phyloP scores from a whole-genome alignment of 1,140 invertebrate genomes.

The Laupala kohalensis region DNA sequence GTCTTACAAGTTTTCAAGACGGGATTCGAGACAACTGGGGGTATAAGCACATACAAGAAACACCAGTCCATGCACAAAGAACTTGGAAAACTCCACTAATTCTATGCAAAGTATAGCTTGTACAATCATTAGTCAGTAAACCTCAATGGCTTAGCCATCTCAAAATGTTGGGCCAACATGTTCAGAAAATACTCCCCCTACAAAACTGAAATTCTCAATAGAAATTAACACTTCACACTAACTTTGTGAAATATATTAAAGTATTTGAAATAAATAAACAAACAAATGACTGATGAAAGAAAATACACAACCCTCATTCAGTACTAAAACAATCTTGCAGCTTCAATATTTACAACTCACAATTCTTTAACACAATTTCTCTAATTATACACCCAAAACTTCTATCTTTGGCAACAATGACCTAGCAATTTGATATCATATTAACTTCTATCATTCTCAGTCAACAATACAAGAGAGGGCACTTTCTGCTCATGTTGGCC shows the following conservation, averaged over 20 bases:
- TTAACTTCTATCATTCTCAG: neutral
- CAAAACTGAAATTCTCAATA: too few relatives aligned
- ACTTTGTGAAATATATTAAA: too few relatives aligned
- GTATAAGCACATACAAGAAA: neutral
- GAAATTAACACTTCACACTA: too few relatives aligned
- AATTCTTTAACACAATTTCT: neutral
- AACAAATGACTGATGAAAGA: too few relatives aligned
- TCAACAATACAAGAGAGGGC: neutral
- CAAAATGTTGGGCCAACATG: constrained; percentile 11
- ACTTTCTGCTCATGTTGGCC: neutral
- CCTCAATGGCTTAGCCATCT: constrained; percentile 4
- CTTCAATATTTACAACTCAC: neutral
- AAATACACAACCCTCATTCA: constrained; percentile 6
- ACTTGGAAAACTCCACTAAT: constrained; percentile 63
- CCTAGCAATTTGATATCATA: neutral
- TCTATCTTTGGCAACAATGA: neutral
- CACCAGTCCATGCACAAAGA: neutral
- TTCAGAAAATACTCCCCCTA: constrained; percentile 13
- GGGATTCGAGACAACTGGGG: neutral
- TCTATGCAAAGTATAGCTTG: constrained; percentile 82
- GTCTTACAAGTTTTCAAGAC: neutral
- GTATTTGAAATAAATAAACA: too few relatives aligned
- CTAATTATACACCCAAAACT: neutral
- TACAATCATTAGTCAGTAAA: constrained; percentile 26
- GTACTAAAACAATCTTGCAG: neutral